Conservation (phyloP, 2,113 vertebrate genomes). For the Myiagra hebetior region DNA sequence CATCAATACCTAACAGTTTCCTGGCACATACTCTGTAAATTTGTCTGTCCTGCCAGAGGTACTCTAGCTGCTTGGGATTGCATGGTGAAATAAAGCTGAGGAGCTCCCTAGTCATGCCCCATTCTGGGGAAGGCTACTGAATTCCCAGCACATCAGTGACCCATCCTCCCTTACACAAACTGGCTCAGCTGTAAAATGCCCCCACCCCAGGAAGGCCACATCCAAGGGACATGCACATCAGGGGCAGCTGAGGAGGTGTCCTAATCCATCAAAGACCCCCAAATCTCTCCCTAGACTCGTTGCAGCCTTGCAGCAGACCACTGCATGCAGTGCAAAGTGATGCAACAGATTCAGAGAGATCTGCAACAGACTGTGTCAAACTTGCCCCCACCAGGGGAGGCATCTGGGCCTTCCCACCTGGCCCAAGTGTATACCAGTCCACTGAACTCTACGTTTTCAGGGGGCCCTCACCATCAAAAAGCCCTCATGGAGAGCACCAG, state of each 20-base stretch:
- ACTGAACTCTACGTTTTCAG: background rate
- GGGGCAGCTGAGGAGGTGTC: background rate
- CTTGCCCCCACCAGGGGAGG: no score
- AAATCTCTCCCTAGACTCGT: background rate
- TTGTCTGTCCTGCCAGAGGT: rapidly evolving
- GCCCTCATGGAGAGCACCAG: background rate
- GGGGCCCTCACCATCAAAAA: background rate
- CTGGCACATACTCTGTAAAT: background rate
- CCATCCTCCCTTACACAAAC: background rate
- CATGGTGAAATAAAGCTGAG: background rate
- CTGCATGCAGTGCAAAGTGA: rapidly evolving
- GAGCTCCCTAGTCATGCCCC: background rate
- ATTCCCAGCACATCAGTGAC: background rate
- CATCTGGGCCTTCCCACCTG: background rate
- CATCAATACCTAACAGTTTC: background rate
- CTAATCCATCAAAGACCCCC: background rate
- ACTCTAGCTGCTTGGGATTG: background rate
- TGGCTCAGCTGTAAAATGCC: background rate
- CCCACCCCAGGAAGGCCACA: background rate
- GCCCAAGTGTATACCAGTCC: background rate
- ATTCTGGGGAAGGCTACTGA: background rate
- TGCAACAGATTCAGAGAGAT: background rate
- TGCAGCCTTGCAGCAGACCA: background rate
- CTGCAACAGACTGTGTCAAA: background rate
- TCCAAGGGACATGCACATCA: background rate